Evolutionary conservation across 2,797 vertebrate genomes (phyloP).

Genomic region (Nothura maculosa): DNA sequence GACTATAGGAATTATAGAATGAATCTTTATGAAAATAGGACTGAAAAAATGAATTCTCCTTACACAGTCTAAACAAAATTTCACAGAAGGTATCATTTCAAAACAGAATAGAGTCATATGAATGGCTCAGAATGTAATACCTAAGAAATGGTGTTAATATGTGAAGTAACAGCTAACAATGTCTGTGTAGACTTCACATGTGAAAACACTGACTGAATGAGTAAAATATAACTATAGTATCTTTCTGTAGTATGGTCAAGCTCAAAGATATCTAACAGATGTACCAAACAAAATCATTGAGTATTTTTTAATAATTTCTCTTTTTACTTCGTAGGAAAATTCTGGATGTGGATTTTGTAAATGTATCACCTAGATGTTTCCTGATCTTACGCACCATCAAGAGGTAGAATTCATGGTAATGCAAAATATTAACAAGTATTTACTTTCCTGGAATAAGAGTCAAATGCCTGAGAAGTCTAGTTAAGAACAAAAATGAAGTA

Average conservation of each 20-base stretch:
- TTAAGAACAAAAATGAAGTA: background rate
- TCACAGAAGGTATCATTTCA: background rate
- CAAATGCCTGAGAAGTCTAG: background rate
- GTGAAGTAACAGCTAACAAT: background rate
- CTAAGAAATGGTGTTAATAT: background rate
- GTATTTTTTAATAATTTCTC: background rate
- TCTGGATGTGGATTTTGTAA: background rate
- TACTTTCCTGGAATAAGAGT: background rate
- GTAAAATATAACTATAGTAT: background rate
- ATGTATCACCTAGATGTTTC: background rate
- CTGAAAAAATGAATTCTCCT: background rate
- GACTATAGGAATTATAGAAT: background rate
- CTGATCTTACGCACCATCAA: background rate
- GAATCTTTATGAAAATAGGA: fast-evolving
- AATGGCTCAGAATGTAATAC: background rate
- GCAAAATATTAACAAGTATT: background rate
- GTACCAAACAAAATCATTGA: background rate
- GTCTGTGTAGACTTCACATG: fast-evolving
- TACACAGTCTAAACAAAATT: background rate
- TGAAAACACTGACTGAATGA: background rate
- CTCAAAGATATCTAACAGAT: background rate
- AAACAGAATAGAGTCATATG: background rate
- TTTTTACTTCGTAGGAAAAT: background rate
- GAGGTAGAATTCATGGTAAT: background rate
- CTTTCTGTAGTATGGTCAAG: background rate